Base-by-base conservation (phyloP, 1,140 invertebrate species). In the Scaptomyza graminum region DNA sequence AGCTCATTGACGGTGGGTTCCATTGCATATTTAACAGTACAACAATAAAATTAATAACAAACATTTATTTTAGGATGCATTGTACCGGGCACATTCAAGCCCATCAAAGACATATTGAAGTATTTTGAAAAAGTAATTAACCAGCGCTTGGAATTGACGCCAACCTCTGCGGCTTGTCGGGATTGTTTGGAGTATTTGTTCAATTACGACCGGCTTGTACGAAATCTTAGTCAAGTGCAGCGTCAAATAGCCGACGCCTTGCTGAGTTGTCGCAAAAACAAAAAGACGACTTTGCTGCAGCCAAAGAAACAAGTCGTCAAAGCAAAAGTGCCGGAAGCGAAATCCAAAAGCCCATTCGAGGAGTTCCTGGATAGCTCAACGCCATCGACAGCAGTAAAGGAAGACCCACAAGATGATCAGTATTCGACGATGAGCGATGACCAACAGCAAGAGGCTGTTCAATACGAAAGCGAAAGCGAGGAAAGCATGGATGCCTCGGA, bases 91-190 rank as follows among this genome's bases (percentile, higher is more conserved):
- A 85, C 81, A 6, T 85, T 85, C n/a, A 85, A 85, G 50, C 81
- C 81, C 0, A 85, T 85, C 8, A 85, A 85, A 49, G 81, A 87
- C 49, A 85, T 85, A 37, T 22, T 85, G 0, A 85, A 85, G 46
- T 78, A 85, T 28, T 85, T 85, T 46, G 81, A 85, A 25, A 85
- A 82, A 47, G 80, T 85, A 8, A 85, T 85, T 8, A 87, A 85
- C 50, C 81, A 82, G 22, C 74, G 77, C 2, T 44, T 85, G 63
- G 81, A 82, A 0, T 34, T 85, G n/a, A 43, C 46, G 6, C 82
- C 81, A 7, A 81, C 49, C 7, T 85, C 81, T 0, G 31, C 70
- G 1, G 81, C 81, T 11, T 85, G 81, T 34, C 60, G 70, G 11
- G 81, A 87, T 43, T 85, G 81, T 49, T 31, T 85, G 22, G 81